Percentiles rank a stretch among this genome's conserved stretches.
Evolutionary conservation across 2,888 invertebrate species (phyloP).

Genomic region (Dimorphilus gyrociliatus): DNA sequence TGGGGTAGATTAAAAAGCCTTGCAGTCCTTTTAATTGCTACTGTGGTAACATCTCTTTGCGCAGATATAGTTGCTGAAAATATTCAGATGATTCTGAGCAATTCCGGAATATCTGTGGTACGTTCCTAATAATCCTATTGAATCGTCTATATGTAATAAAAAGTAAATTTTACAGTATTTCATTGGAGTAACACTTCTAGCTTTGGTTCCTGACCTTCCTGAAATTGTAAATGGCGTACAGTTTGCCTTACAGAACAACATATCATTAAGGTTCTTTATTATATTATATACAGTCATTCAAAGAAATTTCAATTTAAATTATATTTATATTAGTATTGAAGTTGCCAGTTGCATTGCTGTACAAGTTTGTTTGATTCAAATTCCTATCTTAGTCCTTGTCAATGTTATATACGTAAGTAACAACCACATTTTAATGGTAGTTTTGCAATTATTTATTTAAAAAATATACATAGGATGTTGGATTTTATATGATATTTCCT

Average conservation of each 20-base stretch:
- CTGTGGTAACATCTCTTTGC: slow-evolving; percentile 23
- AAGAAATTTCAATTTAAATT: not conserved
- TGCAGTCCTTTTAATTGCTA: slow-evolving; percentile 18
- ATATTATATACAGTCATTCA: not conserved
- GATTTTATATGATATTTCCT: slow-evolving; percentile 23
- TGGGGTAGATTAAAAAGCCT: slow-evolving; percentile 26
- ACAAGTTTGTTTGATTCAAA: slow-evolving; percentile 30
- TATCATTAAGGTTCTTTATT: slow-evolving; percentile 21
- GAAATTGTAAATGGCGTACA: slow-evolving; percentile 30
- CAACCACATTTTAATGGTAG: not conserved
- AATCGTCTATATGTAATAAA: not conserved
- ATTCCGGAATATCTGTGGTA: slow-evolving; percentile 24
- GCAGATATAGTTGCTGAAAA: slow-evolving; percentile 27
- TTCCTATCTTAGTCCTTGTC: slow-evolving; percentile 22
- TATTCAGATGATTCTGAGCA: slow-evolving; percentile 18
- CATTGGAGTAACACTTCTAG: slow-evolving; percentile 26
- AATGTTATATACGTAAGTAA: slow-evolving; percentile 25
- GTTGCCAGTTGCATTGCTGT: slow-evolving; percentile 28
- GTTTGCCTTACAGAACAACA: slow-evolving; percentile 31
- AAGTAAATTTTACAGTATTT: slow-evolving; percentile 23
- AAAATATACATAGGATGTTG: too few relatives aligned
- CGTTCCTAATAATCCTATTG: slow-evolving; percentile 1
- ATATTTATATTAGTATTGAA: slow-evolving; percentile 19
- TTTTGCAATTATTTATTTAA: too few relatives aligned
- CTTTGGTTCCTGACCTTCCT: slow-evolving; percentile 27